A percentile compares a stretch with the other conserved stretches of the same genome.
phyloP scores from a whole-genome alignment of 2,888 invertebrate species.

The Amiota minor region DNA sequence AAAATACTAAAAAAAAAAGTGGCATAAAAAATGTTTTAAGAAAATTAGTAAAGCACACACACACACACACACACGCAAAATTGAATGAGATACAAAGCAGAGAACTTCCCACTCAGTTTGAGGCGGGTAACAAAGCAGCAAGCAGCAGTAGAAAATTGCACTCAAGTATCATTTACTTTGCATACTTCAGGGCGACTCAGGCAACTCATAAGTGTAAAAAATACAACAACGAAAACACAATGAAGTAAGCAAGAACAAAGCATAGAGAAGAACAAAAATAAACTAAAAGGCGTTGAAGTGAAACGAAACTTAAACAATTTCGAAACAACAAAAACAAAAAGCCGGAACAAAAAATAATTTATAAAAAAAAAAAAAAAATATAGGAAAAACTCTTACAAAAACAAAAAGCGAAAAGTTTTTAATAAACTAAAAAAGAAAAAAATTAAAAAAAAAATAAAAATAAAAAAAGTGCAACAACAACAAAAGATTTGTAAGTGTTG shows the following conservation, averaged over 20 bases:
- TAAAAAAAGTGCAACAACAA: constrained; percentile 10
- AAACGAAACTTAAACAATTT: constrained; percentile 21
- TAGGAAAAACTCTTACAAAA: not conserved
- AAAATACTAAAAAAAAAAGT: constrained; percentile 14
- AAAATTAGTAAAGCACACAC: constrained; percentile 16
- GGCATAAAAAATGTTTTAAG: constrained; percentile 29
- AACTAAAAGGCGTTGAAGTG: constrained; percentile 10
- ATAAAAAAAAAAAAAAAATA: not conserved
- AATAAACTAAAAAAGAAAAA: not conserved
- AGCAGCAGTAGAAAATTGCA: not conserved
- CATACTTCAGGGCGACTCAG: constrained; percentile 12
- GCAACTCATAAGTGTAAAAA: not conserved
- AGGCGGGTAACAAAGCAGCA: not conserved
- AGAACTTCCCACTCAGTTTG: not conserved
- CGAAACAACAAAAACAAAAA: constrained; percentile 1
- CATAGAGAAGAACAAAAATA: not conserved
- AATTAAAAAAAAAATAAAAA: not conserved
- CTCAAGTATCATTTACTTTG: constrained; percentile 22
- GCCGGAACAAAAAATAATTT: not conserved
- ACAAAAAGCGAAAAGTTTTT: not conserved
- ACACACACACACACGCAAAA: not conserved
- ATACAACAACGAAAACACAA: constrained; percentile 9
- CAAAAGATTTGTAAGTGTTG: not conserved
- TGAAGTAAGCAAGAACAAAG: not conserved
- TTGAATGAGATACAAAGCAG: not conserved